Base-by-base conservation (phyloP, 2,888 invertebrate genomes). In the Melanchra persicariae region DNA sequence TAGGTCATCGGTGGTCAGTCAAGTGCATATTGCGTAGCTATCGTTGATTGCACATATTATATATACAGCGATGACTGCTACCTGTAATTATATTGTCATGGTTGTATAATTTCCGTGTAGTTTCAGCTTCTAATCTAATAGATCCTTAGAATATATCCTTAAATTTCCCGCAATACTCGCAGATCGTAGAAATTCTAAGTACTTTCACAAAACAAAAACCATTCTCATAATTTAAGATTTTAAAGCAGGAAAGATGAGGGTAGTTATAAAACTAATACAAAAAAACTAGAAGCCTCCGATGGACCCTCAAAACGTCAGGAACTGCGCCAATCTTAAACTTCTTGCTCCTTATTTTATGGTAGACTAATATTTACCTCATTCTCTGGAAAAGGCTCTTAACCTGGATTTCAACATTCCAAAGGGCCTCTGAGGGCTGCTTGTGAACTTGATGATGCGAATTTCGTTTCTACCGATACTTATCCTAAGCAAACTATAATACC, bases 21-120 rank as follows among this genome's bases (percentile, higher is more conserved):
- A 34, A 55, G 66, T 55, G 47, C 52, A 63, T 51, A 24, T 63
- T 37, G 40, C 55, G 26, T 26, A 52, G 26, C 51, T 34, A 8
- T 40, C 24, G 19, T 49, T 37, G 43, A 55, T 59, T 51, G 54
- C 49, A 49, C 52, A 54, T 34, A 78, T 65, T 65, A 70, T 52
- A 70, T 52, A 54, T 17, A 43, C 30, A 19, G 0, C n/a, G n/a
- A 43, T 59, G 10, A 24, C n/a, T 43, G 52, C 40, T 43, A 40
- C 8, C 43, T 49, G 9, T 37, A 45, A 12, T 6, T 30, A 6
- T 24, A 19, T 60, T 24, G 15, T n/a, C 19, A 58, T 19, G 22
- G 55, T 67, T 67, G 43, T 19, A 40, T 30, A 54, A 67, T 55
- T 19, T 40, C 17, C 5, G 15, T 49, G 12, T 54, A 17, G 8